Evolutionary conservation across 2,888 invertebrate genomes (phyloP).

Genomic region (Cylloceria caligata): DNA sequence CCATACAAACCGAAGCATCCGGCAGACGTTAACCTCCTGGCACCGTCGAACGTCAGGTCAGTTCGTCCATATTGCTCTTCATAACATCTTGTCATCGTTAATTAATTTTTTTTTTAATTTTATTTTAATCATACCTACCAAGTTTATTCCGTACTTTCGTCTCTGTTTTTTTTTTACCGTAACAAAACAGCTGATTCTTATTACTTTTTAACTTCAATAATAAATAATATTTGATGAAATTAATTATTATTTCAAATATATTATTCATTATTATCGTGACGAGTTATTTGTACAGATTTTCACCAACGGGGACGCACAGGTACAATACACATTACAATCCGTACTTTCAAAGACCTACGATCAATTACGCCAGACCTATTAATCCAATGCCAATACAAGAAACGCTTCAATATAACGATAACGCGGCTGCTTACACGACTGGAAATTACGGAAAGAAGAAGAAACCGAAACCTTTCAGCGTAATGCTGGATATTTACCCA

Average conservation of each 20-base stretch:
- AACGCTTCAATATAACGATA: slow-evolving; percentile 73
- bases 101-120: not conserved
- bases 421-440: slow-evolving; percentile 61
- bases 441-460: slow-evolving; percentile 73
- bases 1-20: slow-evolving; percentile 90
- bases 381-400: slow-evolving; percentile 64
- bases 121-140: not conserved
- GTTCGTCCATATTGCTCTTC: slow-evolving; percentile 13
- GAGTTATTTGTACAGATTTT: slow-evolving; percentile 74
- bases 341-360: slow-evolving; percentile 74
- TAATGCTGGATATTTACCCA: slow-evolving; percentile 89
- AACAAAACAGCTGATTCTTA: not conserved
- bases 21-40: slow-evolving; percentile 90
- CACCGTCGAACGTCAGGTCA: slow-evolving; percentile 85
- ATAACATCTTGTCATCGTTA: not conserved
- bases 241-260: slow-evolving; percentile 12
- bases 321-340: slow-evolving; percentile 78
- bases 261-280: not conserved
- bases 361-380: slow-evolving; percentile 70
- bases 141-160: not conserved
- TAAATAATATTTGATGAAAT: slow-evolving; percentile 45
- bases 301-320: slow-evolving; percentile 79
- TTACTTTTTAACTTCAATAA: not conserved
- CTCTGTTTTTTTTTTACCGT: not conserved
- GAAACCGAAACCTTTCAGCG: slow-evolving; percentile 87